Percentiles rank a stretch among this genome's conserved stretches.
Conservation (phyloP, 2,888 invertebrate species). For the Pristionchus entomophagus region DNA sequence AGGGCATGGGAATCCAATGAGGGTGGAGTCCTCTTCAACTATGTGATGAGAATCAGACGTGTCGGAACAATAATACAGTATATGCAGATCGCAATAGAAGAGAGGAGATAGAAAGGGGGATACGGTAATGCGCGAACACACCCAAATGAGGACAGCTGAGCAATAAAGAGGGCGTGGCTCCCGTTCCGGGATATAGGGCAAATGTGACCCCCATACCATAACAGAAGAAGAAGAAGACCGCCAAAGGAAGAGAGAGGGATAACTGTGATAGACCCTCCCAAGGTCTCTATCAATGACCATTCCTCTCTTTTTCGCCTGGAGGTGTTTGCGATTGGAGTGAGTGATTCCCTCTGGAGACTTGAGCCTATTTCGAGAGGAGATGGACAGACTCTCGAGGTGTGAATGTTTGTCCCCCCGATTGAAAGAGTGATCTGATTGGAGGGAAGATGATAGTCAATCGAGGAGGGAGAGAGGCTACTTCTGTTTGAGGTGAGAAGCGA, state of each 20-base stretch:
- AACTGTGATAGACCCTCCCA: constrained; percentile 7
- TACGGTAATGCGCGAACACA: constrained; percentile 34
- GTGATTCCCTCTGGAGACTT: constrained; percentile 10
- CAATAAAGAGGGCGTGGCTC: constrained; percentile 23
- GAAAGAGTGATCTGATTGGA: constrained; percentile 4
- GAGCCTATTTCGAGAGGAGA: constrained; percentile 15
- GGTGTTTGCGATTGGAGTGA: constrained; percentile 22
- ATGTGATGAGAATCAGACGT: not conserved
- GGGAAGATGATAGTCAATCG: constrained; percentile 7
- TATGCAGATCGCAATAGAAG: not conserved
- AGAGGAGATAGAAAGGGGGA: not conserved
- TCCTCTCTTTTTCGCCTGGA: constrained; percentile 1
- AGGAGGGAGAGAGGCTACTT: constrained; percentile 4
- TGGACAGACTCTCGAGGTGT: not conserved
- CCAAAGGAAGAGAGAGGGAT: constrained; percentile 6
- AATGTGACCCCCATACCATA: constrained; percentile 1
- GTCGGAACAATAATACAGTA: not conserved
- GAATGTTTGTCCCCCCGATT: constrained; percentile 13
- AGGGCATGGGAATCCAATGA: no score
- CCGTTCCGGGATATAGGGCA: not conserved
- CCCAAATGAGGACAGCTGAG: not conserved
- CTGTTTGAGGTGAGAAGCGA: constrained; percentile 21
- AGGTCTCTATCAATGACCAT: constrained; percentile 32
- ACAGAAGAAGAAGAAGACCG: not conserved
- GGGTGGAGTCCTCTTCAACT: no score